Conservation (phyloP, 1,140 invertebrate genomes). For the Neotoxoptera formosana region DNA sequence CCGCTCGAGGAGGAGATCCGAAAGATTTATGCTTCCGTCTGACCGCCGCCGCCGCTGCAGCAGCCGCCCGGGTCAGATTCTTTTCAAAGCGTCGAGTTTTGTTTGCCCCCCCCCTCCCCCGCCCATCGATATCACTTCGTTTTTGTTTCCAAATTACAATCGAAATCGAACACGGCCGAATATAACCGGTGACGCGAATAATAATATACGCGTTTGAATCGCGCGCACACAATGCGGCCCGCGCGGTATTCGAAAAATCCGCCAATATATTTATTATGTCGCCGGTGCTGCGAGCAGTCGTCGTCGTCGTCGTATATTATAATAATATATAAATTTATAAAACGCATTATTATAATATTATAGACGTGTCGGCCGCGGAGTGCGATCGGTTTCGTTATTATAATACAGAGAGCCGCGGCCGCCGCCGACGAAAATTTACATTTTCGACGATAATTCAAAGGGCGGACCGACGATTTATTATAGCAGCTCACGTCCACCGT, state of each 20-base stretch:
- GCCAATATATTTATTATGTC: background rate
- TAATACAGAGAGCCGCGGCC: background rate
- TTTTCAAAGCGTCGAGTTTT: background rate
- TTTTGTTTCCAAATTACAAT: constrained; percentile 19
- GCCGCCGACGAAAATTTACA: background rate
- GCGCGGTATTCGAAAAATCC: constrained; percentile 34
- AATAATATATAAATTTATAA: no score
- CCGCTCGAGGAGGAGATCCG: background rate
- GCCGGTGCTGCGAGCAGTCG: background rate
- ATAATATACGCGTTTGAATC: background rate
- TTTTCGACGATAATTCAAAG: background rate
- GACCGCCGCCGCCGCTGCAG: constrained; percentile 1
- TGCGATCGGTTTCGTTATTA: background rate
- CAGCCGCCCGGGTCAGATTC: background rate
- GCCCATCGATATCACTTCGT: background rate
- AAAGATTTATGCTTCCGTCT: constrained; percentile 55
- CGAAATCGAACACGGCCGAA: background rate
- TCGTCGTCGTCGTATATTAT: background rate
- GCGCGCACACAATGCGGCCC: constrained; percentile 24
- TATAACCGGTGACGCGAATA: constrained; percentile 28
- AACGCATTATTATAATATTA: background rate
- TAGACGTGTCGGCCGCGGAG: background rate
- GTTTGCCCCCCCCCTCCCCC: background rate
- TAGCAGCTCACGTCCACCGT: background rate
- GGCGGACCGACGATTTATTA: background rate